A percentile compares a stretch with the other conserved stretches of the same genome.
phyloP scores from a whole-genome alignment of 1,140 invertebrate species.

The Aethina tumida region DNA sequence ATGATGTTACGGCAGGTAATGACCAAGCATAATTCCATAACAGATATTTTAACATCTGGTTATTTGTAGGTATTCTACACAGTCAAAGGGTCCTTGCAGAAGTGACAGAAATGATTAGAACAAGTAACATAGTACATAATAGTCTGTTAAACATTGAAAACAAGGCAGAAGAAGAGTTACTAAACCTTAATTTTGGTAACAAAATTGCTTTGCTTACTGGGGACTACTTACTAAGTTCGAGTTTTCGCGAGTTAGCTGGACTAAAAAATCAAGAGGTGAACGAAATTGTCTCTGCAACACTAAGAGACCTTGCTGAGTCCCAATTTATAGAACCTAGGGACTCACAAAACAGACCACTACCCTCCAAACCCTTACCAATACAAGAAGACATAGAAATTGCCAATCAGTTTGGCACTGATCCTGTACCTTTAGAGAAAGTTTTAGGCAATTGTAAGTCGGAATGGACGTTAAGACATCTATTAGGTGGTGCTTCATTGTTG shows the following conservation, averaged over 20 bases:
- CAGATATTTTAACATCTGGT: constrained; percentile 1
- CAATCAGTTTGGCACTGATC: constrained; percentile 19
- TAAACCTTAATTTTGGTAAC: constrained; percentile 85
- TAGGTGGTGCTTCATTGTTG: constrained; percentile 69
- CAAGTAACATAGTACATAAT: constrained; percentile 89
- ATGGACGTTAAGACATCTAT: constrained; percentile 73
- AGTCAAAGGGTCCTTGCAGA: constrained; percentile 85
- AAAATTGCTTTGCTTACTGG: constrained; percentile 88
- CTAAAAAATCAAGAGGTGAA: constrained; percentile 70
- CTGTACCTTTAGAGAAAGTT: constrained; percentile 23
- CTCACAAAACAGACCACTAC: constrained; percentile 67
- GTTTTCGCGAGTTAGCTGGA: constrained; percentile 73
- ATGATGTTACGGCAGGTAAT: constrained; percentile 65
- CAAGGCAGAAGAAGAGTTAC: constrained; percentile 39
- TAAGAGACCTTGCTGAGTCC: constrained; percentile 75
- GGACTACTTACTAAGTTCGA: constrained; percentile 50
- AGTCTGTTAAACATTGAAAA: constrained; percentile 38
- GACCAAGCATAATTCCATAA: constrained; percentile 22
- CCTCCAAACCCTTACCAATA: constrained; percentile 43
- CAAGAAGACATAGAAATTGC: constrained; percentile 17
- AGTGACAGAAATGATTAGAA: constrained; percentile 96
- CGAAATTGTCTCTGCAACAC: constrained; percentile 75
- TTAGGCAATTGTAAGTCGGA: constrained; percentile 43
- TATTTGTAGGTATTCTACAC: constrained; percentile 41
- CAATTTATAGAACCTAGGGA: constrained; percentile 79